These are phyloP conservation scores for Meganola albula DNA, from an alignment of 2,888 invertebrate species.

Conservation along the genomic window DNA sequence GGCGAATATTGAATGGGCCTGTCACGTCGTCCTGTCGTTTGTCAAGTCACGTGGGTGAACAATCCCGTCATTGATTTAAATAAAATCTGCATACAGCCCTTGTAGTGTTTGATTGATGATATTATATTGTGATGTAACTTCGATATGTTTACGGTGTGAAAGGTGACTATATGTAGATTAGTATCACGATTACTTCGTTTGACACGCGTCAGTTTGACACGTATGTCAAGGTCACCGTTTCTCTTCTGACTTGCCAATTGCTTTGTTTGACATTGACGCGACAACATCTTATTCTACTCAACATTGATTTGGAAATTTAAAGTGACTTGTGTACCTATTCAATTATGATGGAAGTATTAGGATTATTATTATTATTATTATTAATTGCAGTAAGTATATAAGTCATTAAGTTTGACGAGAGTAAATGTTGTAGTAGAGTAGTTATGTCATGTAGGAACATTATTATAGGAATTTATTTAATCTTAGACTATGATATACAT, in stretches of 20 bases:
- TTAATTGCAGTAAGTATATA: too few relatives aligned
- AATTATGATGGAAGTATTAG: too few relatives aligned
- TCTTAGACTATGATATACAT: too few relatives aligned
- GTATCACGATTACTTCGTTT: slow-evolving; percentile 52
- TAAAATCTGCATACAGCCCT: slow-evolving; percentile 58
- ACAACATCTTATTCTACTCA: too few relatives aligned
- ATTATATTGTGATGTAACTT: slow-evolving; percentile 50
- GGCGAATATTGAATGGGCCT: slow-evolving; percentile 40
- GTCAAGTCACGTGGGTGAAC: slow-evolving; percentile 61
- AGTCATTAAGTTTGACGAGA: too few relatives aligned
- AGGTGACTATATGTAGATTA: slow-evolving; percentile 72
- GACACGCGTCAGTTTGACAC: slow-evolving; percentile 54
- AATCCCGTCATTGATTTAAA: slow-evolving; percentile 51
- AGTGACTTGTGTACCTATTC: slow-evolving; percentile 45
- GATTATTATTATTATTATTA: too few relatives aligned
- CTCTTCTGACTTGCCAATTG: slow-evolving; percentile 50
- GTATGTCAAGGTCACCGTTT: slow-evolving; percentile 58
- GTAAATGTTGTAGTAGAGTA: too few relatives aligned
- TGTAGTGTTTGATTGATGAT: slow-evolving; percentile 62
- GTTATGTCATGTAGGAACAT: too few relatives aligned
- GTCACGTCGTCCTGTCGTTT: too few relatives aligned
- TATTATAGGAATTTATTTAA: too few relatives aligned
- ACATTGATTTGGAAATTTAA: slow-evolving; percentile 46
- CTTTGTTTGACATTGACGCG: slow-evolving; percentile 44
- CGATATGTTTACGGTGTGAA: slow-evolving; percentile 52